Conservation (phyloP, 2,113 vertebrate species). For the Corydoras maculifer region DNA sequence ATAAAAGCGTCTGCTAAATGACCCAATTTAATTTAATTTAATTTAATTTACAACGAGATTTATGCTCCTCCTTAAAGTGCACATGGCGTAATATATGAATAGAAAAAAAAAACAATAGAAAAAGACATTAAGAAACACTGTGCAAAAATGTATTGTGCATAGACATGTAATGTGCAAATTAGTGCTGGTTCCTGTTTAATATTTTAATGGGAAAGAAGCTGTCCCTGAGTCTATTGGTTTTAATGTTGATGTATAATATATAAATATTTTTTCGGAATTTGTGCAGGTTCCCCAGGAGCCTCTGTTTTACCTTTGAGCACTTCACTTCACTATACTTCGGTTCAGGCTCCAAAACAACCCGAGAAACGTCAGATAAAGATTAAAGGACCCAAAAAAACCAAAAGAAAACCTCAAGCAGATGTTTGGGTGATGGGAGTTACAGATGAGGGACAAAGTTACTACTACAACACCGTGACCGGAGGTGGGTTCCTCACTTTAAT, state of each 20-base stretch:
- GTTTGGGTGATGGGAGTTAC: conserved; percentile 77
- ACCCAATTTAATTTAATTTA: no score
- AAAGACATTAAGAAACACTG: no score
- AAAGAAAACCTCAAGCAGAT: not conserved
- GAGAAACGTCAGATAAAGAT: not conserved
- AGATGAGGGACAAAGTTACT: conserved; percentile 79
- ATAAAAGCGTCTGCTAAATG: no score
- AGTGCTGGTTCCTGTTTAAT: no score
- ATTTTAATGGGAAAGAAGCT: not conserved
- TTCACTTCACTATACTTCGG: not conserved
- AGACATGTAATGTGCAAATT: no score
- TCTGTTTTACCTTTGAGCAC: not conserved
- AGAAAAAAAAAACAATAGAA: no score
- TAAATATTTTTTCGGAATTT: not conserved
- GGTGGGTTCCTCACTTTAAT: conserved; percentile 60
- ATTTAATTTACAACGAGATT: no score
- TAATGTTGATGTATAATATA: not conserved
- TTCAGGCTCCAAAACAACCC: conserved; percentile 15
- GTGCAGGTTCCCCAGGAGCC: not conserved
- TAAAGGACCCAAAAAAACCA: not conserved
- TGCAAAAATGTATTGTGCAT: no score
- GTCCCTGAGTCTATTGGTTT: not conserved
- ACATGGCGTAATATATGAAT: no score
- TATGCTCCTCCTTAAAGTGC: no score
- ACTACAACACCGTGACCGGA: conserved; percentile 83